Percentiles rank a stretch among this genome's conserved stretches.
phyloP scores from a whole-genome alignment of 1,140 invertebrate species.

The Telenomus remus region DNA sequence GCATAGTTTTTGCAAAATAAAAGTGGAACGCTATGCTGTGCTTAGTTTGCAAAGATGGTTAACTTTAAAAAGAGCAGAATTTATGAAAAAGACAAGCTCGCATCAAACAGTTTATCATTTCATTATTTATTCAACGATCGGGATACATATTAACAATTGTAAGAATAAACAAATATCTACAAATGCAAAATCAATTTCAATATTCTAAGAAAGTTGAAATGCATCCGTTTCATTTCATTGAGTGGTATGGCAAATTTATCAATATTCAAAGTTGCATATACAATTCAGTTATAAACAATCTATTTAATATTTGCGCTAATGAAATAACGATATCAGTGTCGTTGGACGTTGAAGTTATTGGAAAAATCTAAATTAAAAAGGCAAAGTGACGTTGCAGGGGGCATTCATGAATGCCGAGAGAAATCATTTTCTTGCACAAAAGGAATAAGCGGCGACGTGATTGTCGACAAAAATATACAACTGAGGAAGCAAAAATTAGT shows the following conservation, averaged over 20 bases:
- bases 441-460: constrained; percentile 19
- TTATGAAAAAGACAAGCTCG: constrained; percentile 21
- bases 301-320: background rate
- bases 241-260: no score
- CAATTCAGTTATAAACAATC: background rate
- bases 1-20: constrained; percentile 36
- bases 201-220: no score
- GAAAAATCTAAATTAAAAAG: constrained; percentile 40
- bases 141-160: no score
- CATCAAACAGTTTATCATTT: no score
- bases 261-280: no score
- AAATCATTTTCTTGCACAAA: constrained; percentile 7
- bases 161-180: no score
- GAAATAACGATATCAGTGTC: constrained; percentile 17
- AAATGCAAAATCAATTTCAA: no score
- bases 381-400: constrained; percentile 1
- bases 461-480: constrained; percentile 23
- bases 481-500: constrained; percentile 27
- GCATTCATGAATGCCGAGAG: constrained; percentile 19
- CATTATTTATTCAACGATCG: no score
- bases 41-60: constrained; percentile 1
- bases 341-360: constrained; percentile 49
- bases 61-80: constrained; percentile 16
- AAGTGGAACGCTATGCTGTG: constrained; percentile 19
- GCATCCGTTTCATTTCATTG: no score